Percentiles rank a stretch among this genome's conserved stretches.
These are phyloP conservation scores for Brachionus plicatilis DNA, from an alignment of 1,140 invertebrate genomes.

Conservation along the genomic window DNA sequence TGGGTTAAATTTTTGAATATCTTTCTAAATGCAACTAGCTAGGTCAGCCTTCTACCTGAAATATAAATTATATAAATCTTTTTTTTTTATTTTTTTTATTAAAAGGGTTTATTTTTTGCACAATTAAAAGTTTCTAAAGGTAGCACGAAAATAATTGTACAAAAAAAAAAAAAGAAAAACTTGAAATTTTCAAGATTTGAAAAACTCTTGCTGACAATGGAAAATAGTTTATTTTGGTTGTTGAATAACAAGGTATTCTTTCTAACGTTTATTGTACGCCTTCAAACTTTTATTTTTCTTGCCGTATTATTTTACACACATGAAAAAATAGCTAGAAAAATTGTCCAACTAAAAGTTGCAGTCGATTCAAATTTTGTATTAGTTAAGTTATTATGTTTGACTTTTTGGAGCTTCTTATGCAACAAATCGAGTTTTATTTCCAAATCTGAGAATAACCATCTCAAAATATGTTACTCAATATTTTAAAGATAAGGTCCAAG, in stretches of 20 bases:
- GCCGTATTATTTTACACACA: slow-evolving; percentile 24
- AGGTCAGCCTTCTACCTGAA: background rate
- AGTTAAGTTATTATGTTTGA: background rate
- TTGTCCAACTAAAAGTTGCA: slow-evolving; percentile 14
- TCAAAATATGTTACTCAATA: slow-evolving; percentile 11
- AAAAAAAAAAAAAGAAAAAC: background rate
- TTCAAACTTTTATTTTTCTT: background rate
- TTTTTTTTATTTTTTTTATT: background rate
- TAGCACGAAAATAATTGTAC: background rate
- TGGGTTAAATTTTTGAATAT: background rate
- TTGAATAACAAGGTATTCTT: background rate
- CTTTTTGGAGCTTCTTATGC: background rate
- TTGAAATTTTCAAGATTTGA: background rate
- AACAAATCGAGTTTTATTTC: background rate
- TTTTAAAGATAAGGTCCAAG: slow-evolving; percentile 18
- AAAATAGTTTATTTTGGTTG: background rate
- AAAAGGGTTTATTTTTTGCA: background rate
- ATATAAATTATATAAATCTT: background rate
- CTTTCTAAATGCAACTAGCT: background rate
- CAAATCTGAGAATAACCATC: background rate
- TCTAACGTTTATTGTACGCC: background rate
- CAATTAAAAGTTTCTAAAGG: background rate
- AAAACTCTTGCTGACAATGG: background rate
- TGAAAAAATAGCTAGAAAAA: background rate
- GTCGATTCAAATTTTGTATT: background rate